A percentile compares a stretch with the other conserved stretches of the same genome.
Evolutionary conservation across 2,797 vertebrate species (phyloP).

Genomic region (Emys orbicularis): DNA sequence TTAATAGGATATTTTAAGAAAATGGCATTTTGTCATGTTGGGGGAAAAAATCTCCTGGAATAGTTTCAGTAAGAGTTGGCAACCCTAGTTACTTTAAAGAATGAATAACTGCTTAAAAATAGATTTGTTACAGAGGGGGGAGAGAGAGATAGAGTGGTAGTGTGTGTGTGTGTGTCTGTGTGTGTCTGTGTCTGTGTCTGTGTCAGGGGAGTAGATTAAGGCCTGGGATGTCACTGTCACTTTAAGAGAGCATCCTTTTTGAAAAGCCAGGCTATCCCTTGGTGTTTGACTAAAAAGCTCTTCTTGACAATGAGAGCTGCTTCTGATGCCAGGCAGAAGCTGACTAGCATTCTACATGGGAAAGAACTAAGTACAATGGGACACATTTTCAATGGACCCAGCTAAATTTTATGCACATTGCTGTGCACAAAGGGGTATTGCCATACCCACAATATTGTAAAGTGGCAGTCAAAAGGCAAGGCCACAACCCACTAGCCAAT

Average conservation of each 20-base stretch:
- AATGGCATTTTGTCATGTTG: too few species aligned
- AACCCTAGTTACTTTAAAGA: not conserved
- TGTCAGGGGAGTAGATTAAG: constrained; percentile 81
- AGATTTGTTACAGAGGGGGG: not conserved
- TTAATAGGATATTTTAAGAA: too few species aligned
- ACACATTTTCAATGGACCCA: not conserved
- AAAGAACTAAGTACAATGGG: constrained; percentile 18
- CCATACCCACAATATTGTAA: not conserved
- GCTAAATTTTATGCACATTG: not conserved
- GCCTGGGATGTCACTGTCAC: constrained; percentile 69
- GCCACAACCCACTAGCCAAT: not conserved
- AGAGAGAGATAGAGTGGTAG: not conserved
- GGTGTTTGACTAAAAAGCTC: constrained; percentile 70
- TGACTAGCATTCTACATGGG: not conserved
- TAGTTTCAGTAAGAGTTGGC: too few species aligned
- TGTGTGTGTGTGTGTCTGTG: not conserved
- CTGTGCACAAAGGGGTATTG: not conserved
- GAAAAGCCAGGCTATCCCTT: constrained; percentile 68
- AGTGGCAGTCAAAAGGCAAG: not conserved
- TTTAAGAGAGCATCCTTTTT: constrained; percentile 78
- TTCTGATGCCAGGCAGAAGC: constrained; percentile 31
- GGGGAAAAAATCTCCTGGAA: too few species aligned
- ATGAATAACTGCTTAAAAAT: not conserved
- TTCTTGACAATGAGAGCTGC: constrained; percentile 49
- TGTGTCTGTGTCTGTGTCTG: not conserved